phyloP scores from a whole-genome alignment of 2,113 vertebrate genomes.

The Cnemophilus loriae region DNA sequence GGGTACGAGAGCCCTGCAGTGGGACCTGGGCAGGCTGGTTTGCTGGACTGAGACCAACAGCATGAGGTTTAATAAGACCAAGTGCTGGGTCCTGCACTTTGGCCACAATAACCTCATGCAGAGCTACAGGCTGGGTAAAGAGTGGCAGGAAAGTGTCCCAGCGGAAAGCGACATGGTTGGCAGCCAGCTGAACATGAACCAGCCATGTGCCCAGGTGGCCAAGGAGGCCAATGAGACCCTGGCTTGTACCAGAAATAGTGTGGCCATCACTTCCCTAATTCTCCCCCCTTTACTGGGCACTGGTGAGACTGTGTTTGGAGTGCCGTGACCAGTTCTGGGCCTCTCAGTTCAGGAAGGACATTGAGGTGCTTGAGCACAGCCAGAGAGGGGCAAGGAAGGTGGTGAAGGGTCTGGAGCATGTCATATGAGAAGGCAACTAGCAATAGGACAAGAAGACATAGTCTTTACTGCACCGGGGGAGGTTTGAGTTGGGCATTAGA shows the following conservation, averaged over 20 bases:
- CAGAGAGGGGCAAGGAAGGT: neutral
- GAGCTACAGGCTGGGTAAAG: neutral
- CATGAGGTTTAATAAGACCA: neutral
- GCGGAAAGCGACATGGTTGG: fast-evolving
- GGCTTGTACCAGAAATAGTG: neutral
- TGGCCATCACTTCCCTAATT: neutral
- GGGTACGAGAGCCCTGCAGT: neutral
- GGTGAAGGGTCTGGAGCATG: neutral
- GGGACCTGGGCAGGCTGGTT: neutral
- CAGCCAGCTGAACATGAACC: neutral
- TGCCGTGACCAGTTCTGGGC: neutral
- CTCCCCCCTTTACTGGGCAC: neutral
- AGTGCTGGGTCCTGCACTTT: neutral
- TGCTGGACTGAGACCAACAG: neutral
- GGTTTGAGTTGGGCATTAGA: neutral
- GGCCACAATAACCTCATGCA: neutral
- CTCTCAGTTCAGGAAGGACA: neutral
- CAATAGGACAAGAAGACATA: neutral
- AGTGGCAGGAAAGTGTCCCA: neutral
- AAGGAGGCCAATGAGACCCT: neutral
- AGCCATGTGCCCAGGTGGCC: neutral
- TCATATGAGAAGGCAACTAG: neutral
- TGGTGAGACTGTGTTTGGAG: neutral
- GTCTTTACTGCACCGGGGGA: fast-evolving
- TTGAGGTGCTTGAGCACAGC: neutral